Evolutionary conservation across 2,888 invertebrate species (phyloP).

Genomic region (Scaptomyza caliginosa): DNA sequence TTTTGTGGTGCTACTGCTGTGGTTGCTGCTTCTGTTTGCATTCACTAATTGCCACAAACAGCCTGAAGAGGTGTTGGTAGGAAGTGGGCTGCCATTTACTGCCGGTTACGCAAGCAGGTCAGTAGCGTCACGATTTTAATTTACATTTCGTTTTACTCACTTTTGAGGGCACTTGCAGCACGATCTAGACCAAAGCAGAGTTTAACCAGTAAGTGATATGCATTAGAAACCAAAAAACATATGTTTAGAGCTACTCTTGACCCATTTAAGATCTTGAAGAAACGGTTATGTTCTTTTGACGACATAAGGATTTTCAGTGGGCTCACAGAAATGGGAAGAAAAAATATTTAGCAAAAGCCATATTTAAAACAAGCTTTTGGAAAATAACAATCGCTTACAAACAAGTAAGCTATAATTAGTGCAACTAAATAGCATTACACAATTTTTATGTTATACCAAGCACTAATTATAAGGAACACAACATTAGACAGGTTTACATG

Average conservation of each 20-base stretch:
- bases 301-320: neutral
- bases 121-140: slow-evolving; percentile 58
- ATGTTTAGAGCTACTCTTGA: neutral
- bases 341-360: neutral
- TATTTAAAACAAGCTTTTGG: neutral
- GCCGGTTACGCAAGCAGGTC: slow-evolving; percentile 68
- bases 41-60: slow-evolving; percentile 64
- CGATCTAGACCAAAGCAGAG: slow-evolving; percentile 22
- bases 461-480: slow-evolving; percentile 18
- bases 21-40: slow-evolving; percentile 33
- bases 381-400: neutral
- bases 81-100: slow-evolving; percentile 44
- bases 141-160: slow-evolving; percentile 29
- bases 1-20: slow-evolving; percentile 8
- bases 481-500: slow-evolving; percentile 38
- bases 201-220: slow-evolving; percentile 1
- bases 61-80: slow-evolving; percentile 55
- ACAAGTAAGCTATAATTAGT: neutral
- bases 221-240: no score
- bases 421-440: neutral
- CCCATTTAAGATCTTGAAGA: neutral
- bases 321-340: neutral
- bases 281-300: neutral
- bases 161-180: slow-evolving; percentile 38
- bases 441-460: slow-evolving; percentile 2